Conservation (phyloP, 2,797 vertebrate species). For the Tenualosa thibaudeaui region DNA sequence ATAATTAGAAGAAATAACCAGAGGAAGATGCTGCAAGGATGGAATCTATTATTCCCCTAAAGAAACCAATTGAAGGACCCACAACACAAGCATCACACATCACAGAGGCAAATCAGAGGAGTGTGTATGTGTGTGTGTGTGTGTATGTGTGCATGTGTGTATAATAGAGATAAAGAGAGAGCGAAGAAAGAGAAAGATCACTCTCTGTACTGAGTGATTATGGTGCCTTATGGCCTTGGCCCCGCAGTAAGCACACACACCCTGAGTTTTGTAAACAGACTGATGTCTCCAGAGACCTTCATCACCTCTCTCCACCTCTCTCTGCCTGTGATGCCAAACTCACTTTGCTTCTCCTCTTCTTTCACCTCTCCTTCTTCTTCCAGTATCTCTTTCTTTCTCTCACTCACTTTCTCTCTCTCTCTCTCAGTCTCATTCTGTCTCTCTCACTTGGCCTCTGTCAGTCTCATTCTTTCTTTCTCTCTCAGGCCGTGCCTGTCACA, state of each 20-base stretch:
- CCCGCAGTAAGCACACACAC: slow-evolving; percentile 17
- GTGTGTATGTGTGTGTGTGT: background rate
- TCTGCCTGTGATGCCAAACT: background rate
- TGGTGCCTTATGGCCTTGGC: slow-evolving; percentile 26
- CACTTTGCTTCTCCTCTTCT: background rate
- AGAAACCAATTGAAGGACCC: background rate
- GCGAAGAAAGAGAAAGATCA: background rate
- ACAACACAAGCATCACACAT: background rate
- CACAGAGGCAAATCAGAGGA: background rate
- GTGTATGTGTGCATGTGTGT: too few species aligned
- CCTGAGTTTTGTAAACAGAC: slow-evolving; percentile 37
- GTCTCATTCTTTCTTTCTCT: background rate
- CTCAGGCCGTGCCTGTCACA: background rate
- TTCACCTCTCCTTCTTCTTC: background rate
- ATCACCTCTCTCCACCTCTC: background rate
- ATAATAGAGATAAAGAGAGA: background rate
- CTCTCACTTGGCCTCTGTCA: background rate
- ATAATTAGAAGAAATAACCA: background rate
- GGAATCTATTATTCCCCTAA: background rate
- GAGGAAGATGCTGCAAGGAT: background rate
- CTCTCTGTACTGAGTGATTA: background rate
- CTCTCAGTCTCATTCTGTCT: background rate
- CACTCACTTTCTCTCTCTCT: background rate
- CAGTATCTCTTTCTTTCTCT: background rate
- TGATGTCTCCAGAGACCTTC: slow-evolving; percentile 20